phyloP scores from a whole-genome alignment of 2,888 invertebrate genomes.

The Lycophotia porphyrea region DNA sequence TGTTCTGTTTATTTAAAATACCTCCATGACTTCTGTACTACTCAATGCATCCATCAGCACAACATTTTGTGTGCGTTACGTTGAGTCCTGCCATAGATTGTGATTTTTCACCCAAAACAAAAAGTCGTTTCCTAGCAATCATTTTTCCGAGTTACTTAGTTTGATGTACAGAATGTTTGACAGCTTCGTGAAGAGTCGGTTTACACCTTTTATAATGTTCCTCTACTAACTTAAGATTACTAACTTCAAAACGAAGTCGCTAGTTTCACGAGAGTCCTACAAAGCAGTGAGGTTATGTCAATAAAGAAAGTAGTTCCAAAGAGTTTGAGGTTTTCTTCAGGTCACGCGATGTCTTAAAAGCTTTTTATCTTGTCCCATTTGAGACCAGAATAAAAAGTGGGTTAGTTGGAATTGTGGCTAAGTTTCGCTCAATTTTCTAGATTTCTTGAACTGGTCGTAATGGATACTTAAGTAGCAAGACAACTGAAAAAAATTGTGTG shows the following conservation, averaged over 20 bases:
- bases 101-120: background rate
- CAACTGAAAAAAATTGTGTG: background rate
- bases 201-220: background rate
- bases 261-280: background rate
- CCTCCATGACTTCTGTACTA: no score
- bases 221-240: background rate
- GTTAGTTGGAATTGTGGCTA: slow-evolving; percentile 12
- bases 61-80: no score
- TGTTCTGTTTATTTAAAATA: no score
- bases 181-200: background rate
- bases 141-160: background rate
- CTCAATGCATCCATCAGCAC: background rate
- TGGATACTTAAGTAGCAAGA: background rate
- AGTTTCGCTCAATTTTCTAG: background rate
- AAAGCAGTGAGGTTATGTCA: slow-evolving; percentile 50
- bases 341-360: slow-evolving; percentile 26
- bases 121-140: background rate
- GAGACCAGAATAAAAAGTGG: slow-evolving; percentile 36
- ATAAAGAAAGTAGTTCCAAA: slow-evolving; percentile 33
- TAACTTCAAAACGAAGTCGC: slow-evolving; percentile 17
- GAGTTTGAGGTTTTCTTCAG: slow-evolving; percentile 31
- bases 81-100: background rate
- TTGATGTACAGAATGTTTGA: background rate
- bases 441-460: background rate
- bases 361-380: slow-evolving; percentile 15